Evolutionary conservation across 2,113 vertebrate genomes (phyloP).

Genomic region (Bufo bufo): DNA sequence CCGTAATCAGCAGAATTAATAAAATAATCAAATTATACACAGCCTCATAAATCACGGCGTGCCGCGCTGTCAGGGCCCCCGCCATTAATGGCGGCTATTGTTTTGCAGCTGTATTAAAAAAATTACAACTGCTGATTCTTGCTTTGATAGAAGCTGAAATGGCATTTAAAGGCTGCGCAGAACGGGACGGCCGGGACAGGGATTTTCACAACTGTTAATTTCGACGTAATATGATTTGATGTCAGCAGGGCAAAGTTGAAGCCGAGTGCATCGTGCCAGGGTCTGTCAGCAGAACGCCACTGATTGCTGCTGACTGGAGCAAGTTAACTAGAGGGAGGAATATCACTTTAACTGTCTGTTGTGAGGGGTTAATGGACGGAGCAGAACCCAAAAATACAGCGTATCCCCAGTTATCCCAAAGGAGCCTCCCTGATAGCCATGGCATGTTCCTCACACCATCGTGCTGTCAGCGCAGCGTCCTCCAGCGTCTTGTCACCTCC

Average conservation of each 20-base stretch:
- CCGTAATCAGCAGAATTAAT: slow-evolving; percentile 89
- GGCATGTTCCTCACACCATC: slow-evolving; percentile 21
- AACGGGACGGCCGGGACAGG: slow-evolving; percentile 67
- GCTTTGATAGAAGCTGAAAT: slow-evolving; percentile 78
- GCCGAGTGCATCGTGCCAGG: slow-evolving; percentile 65
- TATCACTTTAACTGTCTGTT: slow-evolving; percentile 77
- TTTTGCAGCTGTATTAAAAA: slow-evolving; percentile 79
- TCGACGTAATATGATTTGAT: slow-evolving; percentile 76
- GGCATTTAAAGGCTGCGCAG: slow-evolving; percentile 75
- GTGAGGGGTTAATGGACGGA: slow-evolving; percentile 64
- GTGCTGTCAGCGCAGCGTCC: slow-evolving; percentile 57
- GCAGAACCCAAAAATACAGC: not conserved
- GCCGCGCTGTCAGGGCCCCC: slow-evolving; percentile 76
- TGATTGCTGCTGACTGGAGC: slow-evolving; percentile 71
- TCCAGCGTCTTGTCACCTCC: not conserved
- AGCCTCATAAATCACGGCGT: slow-evolving; percentile 86
- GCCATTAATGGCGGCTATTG: slow-evolving; percentile 81
- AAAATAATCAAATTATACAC: slow-evolving; percentile 91
- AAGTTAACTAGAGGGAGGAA: slow-evolving; percentile 76
- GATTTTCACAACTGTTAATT: slow-evolving; percentile 83
- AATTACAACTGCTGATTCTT: slow-evolving; percentile 74
- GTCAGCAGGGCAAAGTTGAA: slow-evolving; percentile 77
- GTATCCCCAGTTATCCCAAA: not conserved
- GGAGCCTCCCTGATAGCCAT: slow-evolving; percentile 29
- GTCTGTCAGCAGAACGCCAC: slow-evolving; percentile 72